Evolutionary conservation across 2,113 vertebrate genomes (phyloP), one percentile per base, ranked within the genome.

Genomic region (Lontra canadensis): DNA sequence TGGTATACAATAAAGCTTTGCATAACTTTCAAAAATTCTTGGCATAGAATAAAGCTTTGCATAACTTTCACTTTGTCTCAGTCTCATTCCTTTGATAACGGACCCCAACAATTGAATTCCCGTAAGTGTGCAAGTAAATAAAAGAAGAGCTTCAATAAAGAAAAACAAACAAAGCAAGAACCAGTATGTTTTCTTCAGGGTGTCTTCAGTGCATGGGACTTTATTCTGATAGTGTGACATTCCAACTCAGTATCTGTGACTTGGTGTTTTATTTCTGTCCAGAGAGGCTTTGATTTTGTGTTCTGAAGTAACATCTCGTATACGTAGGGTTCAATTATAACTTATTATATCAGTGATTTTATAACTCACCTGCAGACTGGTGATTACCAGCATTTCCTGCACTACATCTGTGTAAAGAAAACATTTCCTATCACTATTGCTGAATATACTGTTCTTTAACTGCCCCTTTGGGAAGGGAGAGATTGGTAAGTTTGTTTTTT

Each of bases 201-300:
- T 29, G 8, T 15, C 15, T 6, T 52, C 3, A 25, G 18, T n/a
- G 36, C 23, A 4, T 0, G 9, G 12, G 63, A 14, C 69, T 89
- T 90, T 88, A 89, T 91, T 88, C 71, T 61, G 65, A 47, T 29
- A 34, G 18, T 39, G 36, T 39, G 65, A 36, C 13, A 1, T 73
- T 81, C 29, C 61, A 63, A 6, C 36, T 88, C n/a, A 4, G 1
- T 74, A 4, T 93, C 85, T 92, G 47, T 63, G 52, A 73, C 90
- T 49, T 42, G 69, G 59, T 73, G 55, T 57, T 78, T 91, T 78
- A 93, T 94, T 87, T 96, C 93, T 94, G 42, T 36, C 93, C 42
- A 36, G 95, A 94, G 93, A 97, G 88, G 87, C 92, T 95, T 42
- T 89, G 96, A 65, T 90, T 95, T 84, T 95, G 93, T 89, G 87